These are phyloP conservation scores for Melanotus villosus DNA, from an alignment of 2,888 invertebrate species.

Conservation along the genomic window DNA sequence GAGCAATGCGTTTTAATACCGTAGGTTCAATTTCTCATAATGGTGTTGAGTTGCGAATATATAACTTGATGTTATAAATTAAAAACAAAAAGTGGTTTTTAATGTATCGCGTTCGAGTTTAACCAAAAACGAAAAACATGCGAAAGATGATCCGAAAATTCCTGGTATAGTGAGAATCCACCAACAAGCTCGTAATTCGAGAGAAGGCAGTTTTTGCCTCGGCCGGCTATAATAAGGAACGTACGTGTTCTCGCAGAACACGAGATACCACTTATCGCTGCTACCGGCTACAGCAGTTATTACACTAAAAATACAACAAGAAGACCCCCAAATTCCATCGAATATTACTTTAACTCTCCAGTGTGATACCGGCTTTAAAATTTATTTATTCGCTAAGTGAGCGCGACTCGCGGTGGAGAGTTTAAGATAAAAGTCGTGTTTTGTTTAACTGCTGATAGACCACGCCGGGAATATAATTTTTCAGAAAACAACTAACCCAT, in stretches of 20 bases:
- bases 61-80: constrained; percentile 45
- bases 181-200: constrained; percentile 55
- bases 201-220: constrained; percentile 54
- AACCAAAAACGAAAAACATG: constrained; percentile 44
- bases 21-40: constrained; percentile 15
- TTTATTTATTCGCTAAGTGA: constrained; percentile 66
- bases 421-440: constrained; percentile 66
- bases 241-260: constrained; percentile 63
- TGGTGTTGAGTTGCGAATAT: constrained; percentile 30
- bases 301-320: constrained; percentile 52
- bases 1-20: too few relatives aligned
- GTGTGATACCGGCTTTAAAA: constrained; percentile 53
- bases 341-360: constrained; percentile 37
- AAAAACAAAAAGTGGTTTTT: constrained; percentile 49
- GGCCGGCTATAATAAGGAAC: constrained; percentile 60
- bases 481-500: constrained; percentile 54
- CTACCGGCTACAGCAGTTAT: constrained; percentile 60
- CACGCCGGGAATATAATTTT: constrained; percentile 58
- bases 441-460: constrained; percentile 61
- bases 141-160: constrained; percentile 55
- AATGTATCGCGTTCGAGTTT: constrained; percentile 38
- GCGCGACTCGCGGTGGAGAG: constrained; percentile 62
- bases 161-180: constrained; percentile 48
- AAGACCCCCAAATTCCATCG: constrained; percentile 50
- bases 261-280: constrained; percentile 65